phyloP scores from a whole-genome alignment of 53 echinoderm and acorn worm species.

The Stichopus horrens region DNA sequence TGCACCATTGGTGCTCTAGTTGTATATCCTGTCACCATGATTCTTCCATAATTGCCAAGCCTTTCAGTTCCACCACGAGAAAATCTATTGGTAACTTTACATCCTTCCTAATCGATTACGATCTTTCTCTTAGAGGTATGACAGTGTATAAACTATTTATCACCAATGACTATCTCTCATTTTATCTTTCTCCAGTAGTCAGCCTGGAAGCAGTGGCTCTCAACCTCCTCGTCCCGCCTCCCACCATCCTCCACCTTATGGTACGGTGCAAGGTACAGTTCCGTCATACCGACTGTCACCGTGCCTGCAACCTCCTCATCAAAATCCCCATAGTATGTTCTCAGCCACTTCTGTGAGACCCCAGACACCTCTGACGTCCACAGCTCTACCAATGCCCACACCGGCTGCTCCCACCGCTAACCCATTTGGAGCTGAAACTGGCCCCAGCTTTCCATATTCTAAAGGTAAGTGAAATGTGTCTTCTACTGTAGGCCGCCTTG shows the following conservation, averaged over 20 bases:
- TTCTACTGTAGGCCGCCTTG: too few species aligned
- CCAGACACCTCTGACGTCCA: conserved; percentile 96
- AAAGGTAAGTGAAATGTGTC: background rate
- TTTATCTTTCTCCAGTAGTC: conserved; percentile 9
- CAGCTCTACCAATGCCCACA: conserved; percentile 49
- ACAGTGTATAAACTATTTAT: too few species aligned
- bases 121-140: too few species aligned
- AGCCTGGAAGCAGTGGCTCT: conserved; percentile 40
- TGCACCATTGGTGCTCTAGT: too few species aligned
- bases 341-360: conserved; percentile 86
- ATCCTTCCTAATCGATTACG: too few species aligned
- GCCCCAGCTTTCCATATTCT: conserved; percentile 32
- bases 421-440: conserved; percentile 38
- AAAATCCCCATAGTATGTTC: conserved; percentile 84
- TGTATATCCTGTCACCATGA: too few species aligned
- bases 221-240: conserved; percentile 48
- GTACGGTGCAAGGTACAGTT: conserved; percentile 48
- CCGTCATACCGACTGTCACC: conserved; percentile 34
- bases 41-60: too few species aligned
- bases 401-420: conserved; percentile 13
- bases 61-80: too few species aligned
- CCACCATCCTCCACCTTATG: conserved; percentile 50
- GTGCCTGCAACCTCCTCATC: conserved; percentile 47
- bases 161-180: background rate
- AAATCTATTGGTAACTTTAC: too few species aligned